Base-by-base conservation (phyloP, 1,140 invertebrate species). In the Bactericera cockerelli region DNA sequence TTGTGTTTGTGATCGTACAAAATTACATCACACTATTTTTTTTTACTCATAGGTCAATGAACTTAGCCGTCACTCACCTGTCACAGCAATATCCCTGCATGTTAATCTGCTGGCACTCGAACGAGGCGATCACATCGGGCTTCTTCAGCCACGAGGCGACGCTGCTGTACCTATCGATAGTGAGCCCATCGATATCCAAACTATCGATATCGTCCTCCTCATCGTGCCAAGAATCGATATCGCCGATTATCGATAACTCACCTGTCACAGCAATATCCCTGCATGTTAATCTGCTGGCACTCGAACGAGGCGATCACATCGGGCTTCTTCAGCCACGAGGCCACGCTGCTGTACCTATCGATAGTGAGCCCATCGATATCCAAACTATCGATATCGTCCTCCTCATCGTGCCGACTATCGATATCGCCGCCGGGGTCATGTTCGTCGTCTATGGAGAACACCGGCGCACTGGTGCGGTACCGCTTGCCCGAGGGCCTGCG, bases 381-480 rank as follows among this genome's bases (percentile, higher is more conserved):
- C n/a, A n/a, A n/a, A n/a, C n/a, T n/a, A 24, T 77, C 75, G 63
- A 83, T 79, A 65, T 83, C 78, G 58, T 77, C 77, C 62, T 78
- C 74, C 57, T 62, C 60, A 36, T 60, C 24, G 28, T 59, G 33
- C 0, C 42, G 59, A 26, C 19, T 6, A 49, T 58, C 55, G 26
- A 49, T 33, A 49, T 62, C 57, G 60, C 39, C 21, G 54, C 59
- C 58, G 26, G 58, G 63, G 70, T 92, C 89, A 65, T 89, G 83
- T 67, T 94, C 90, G 69, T 95, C 91, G 66, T 91, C 90, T 66
- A 98, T 94, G 70, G 89, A 92, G 69, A 98, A 98, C 0, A 97
- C 88, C 25, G 91, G 89, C 0, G 86, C 86, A 59, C 89, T 83
- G 71, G 91, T 91, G 67, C 89, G 79, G 70, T 94, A 93, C 42